Evolutionary conservation across 2,888 invertebrate genomes (phyloP), one percentile per base, ranked within the genome.

Genomic region (Eupithecia inturbata): DNA sequence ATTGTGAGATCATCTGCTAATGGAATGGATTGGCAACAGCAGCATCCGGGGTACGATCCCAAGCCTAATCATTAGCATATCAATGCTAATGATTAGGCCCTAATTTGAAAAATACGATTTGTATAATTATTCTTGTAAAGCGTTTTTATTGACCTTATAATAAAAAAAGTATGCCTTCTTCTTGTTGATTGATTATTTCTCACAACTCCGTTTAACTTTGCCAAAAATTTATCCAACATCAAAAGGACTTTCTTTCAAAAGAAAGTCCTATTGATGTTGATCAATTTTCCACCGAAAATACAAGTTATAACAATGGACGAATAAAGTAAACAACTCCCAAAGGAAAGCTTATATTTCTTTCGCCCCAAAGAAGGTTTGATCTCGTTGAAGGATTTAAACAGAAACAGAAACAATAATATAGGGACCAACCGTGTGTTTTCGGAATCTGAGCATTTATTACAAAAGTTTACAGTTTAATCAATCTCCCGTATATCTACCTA

Each of bases 301-400:
- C 62, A 62, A 62, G 9, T 16, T 53, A 1, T 10, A 26, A 66
- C 60, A 69, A 69, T 69, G 68, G 19, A 57, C 60, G 22, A 69
- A 69, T 39, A 60, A 69, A 39, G 33, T 57, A 60, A 60, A 53
- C n/a, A 41, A 67, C 31, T 67, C 22, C 22, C 60, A 69, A 60
- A 39, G 60, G 22, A 53, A 22, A 22, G 33, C 33, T 53, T 33
- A 68, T 53, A 68, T 41, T 60, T 60, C 60, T 39, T 60, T 60
- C 60, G 12, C 19, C 26, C 36, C 68, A 60, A 69, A 69, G 26
- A 68, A 68, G 57, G 68, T 69, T 69, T 69, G 60, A 69, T 60
- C 39, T 60, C 16, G 39, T 16, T 60, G 39, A 60, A 69, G 28
- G 39, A 66, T 66, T 66, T 41, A 66, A 66, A n/a, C 22, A 39